phyloP scores from a whole-genome alignment of 2,888 invertebrate genomes.

The Protonemura montana region DNA sequence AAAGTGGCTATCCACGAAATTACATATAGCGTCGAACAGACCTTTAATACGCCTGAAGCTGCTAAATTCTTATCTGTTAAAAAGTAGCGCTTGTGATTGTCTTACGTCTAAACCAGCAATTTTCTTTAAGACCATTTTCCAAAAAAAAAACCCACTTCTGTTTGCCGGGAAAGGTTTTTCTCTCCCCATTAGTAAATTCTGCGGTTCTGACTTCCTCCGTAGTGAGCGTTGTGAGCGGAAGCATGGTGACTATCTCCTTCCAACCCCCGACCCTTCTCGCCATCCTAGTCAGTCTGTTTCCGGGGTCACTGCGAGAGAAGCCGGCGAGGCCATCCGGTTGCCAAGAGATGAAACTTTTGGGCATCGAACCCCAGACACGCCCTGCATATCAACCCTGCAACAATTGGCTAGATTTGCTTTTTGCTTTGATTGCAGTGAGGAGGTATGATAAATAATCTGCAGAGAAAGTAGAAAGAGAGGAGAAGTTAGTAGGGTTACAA shows the following conservation, averaged over 20 bases:
- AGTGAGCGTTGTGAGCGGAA: conserved; percentile 9
- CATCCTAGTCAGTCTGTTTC: neutral
- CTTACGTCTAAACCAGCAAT: neutral
- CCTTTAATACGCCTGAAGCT: no score
- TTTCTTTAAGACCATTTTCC: neutral
- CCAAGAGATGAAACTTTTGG: conserved; percentile 9
- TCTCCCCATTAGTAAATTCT: conserved; percentile 40
- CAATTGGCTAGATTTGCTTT: neutral
- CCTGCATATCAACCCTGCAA: neutral
- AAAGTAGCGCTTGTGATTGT: neutral
- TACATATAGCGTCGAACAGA: no score
- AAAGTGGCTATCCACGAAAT: no score
- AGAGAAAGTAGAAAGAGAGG: neutral
- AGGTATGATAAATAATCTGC: neutral
- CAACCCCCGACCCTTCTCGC: conserved; percentile 2
- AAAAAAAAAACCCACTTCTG: conserved; percentile 31
- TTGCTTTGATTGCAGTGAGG: neutral
- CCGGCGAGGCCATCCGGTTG: conserved; percentile 1
- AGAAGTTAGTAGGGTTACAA: neutral
- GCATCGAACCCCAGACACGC: neutral
- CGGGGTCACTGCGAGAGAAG: conserved; percentile 31
- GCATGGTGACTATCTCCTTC: neutral
- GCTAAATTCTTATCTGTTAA: no score
- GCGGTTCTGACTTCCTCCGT: conserved; percentile 27
- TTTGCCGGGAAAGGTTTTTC: conserved; percentile 18